Evolutionary conservation across 2,797 vertebrate species (phyloP).

Genomic region (Sebastes aleutianus): DNA sequence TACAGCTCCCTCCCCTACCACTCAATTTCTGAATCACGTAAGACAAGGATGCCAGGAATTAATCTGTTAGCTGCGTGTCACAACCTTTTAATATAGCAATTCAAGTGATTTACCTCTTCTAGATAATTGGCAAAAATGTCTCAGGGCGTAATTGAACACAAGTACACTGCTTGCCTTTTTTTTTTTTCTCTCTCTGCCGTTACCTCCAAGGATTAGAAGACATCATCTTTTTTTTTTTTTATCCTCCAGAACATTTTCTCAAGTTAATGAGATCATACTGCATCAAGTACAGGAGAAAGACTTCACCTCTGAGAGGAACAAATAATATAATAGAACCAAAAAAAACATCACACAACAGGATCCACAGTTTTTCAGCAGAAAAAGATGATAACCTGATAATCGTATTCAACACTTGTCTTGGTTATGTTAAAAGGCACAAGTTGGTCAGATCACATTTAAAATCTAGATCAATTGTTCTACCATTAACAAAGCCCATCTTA

Average conservation of each 20-base stretch:
- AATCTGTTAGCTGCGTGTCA: constrained; percentile 67
- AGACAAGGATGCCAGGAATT: constrained; percentile 63
- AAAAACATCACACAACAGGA: constrained; percentile 79
- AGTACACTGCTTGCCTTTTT: constrained; percentile 35
- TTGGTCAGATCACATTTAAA: constrained; percentile 86
- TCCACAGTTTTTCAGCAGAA: constrained; percentile 83
- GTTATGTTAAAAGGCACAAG: constrained; percentile 93
- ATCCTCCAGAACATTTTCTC: constrained; percentile 36
- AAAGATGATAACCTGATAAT: constrained; percentile 83
- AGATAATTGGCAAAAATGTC: constrained; percentile 63
- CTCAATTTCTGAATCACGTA: constrained; percentile 52
- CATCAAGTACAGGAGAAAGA: constrained; percentile 59
- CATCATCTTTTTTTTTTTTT: constrained; percentile 32
- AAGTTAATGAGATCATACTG: constrained; percentile 69
- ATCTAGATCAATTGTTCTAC: constrained; percentile 73
- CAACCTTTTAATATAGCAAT: constrained; percentile 66
- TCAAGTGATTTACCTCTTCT: constrained; percentile 53
- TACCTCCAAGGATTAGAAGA: constrained; percentile 48
- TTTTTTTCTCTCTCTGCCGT: constrained; percentile 23
- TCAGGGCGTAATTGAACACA: constrained; percentile 56
- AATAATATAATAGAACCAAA: constrained; percentile 55
- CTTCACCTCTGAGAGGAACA: constrained; percentile 68
- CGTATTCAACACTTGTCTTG: constrained; percentile 83
- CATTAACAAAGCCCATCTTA: constrained; percentile 72
- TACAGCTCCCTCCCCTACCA: constrained; percentile 53